These are phyloP conservation scores for Chiloscyllium punctatum DNA, from an alignment of 2,797 vertebrate species.

Conservation along the genomic window DNA sequence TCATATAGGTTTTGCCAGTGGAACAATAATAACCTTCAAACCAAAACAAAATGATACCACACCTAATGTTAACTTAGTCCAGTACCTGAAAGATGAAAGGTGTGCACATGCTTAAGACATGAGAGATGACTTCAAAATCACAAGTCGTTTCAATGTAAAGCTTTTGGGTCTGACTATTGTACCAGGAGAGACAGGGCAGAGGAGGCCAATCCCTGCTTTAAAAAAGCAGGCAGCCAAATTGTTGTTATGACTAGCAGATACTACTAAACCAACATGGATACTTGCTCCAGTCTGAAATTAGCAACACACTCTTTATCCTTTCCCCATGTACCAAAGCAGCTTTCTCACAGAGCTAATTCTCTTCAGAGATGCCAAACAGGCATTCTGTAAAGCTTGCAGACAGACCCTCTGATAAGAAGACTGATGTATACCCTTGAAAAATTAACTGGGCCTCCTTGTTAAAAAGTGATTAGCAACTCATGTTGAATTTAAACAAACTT, in stretches of 20 bases:
- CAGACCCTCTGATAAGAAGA: background rate
- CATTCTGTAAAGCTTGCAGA: background rate
- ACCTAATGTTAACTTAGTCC: background rate
- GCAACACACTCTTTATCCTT: background rate
- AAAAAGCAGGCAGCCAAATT: background rate
- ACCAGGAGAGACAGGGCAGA: background rate
- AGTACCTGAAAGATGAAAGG: no score
- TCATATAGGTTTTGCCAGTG: background rate
- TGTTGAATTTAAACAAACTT: background rate
- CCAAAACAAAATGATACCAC: background rate
- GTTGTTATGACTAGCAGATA: background rate
- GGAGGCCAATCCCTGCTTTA: background rate
- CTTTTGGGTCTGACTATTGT: background rate
- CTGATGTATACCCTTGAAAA: background rate
- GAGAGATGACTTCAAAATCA: background rate
- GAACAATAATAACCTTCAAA: background rate
- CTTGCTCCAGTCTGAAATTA: background rate
- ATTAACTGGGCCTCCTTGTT: background rate
- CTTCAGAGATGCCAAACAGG: background rate
- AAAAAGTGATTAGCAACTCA: background rate
- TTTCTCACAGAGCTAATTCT: background rate
- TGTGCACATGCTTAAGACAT: background rate
- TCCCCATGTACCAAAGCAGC: background rate
- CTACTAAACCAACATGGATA: background rate
- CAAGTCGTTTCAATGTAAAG: background rate